phyloP scores from a whole-genome alignment of 2,888 invertebrate species.

The Zhuqinia jingwanae region DNA sequence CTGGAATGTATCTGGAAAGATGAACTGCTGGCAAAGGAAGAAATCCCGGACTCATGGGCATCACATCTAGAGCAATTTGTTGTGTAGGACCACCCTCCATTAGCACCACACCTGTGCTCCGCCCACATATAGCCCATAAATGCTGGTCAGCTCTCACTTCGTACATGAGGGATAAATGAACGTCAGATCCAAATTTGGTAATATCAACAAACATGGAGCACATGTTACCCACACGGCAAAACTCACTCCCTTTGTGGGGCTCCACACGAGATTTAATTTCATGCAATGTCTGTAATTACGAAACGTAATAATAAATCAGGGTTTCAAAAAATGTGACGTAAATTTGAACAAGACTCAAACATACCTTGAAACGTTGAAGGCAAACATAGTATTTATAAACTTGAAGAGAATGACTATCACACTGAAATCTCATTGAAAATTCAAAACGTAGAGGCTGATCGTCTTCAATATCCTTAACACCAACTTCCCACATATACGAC shows the following conservation, averaged over 20 bases:
- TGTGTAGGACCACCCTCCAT: constrained; percentile 85
- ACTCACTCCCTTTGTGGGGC: constrained; percentile 89
- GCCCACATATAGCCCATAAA: constrained; percentile 95
- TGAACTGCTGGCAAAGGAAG: constrained; percentile 93
- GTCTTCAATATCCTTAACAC: constrained; percentile 81
- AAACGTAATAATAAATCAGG: background rate
- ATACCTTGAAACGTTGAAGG: constrained; percentile 77
- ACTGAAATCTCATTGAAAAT: constrained; percentile 76
- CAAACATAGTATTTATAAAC: constrained; percentile 78
- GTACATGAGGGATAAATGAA: constrained; percentile 89
- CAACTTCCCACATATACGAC: constrained; percentile 92
- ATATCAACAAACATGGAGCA: constrained; percentile 82
- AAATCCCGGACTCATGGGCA: constrained; percentile 95
- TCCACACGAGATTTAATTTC: constrained; percentile 90
- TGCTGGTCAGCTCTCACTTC: constrained; percentile 95
- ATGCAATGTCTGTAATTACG: constrained; percentile 87
- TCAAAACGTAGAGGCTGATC: constrained; percentile 80
- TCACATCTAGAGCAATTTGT: constrained; percentile 93
- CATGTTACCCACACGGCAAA: constrained; percentile 93
- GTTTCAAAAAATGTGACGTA: background rate
- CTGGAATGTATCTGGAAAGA: constrained; percentile 94
- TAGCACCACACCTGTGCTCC: constrained; percentile 92
- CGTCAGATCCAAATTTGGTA: constrained; percentile 80
- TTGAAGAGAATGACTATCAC: constrained; percentile 65
- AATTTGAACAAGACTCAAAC: constrained; percentile 2